phyloP scores from a whole-genome alignment of 2,888 invertebrate genomes.

The Trachelus stipa region DNA sequence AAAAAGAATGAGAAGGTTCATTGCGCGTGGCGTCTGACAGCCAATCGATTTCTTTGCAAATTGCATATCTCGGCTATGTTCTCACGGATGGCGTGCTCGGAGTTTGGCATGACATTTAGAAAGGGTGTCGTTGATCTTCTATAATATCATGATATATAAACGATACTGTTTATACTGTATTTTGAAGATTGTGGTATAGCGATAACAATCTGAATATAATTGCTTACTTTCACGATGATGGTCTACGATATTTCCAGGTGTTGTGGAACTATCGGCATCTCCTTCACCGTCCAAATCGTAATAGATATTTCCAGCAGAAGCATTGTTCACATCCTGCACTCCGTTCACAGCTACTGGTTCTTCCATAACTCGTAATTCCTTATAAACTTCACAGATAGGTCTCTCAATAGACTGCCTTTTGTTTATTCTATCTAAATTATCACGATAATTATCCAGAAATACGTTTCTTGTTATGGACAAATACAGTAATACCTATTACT shows the following conservation, averaged over 20 bases:
- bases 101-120: not conserved
- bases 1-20: not conserved
- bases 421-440: not conserved
- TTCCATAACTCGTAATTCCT: conserved; percentile 43
- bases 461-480: not conserved
- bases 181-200: not conserved
- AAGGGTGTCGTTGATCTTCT: not conserved
- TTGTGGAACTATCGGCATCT: conserved; percentile 61
- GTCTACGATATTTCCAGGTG: conserved; percentile 49
- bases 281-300: conserved; percentile 57
- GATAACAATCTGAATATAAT: not conserved
- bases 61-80: not conserved
- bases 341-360: conserved; percentile 50
- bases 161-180: not conserved
- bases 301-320: conserved; percentile 34
- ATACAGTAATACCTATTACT: not conserved
- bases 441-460: not conserved
- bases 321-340: conserved; percentile 44
- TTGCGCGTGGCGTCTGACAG: not conserved
- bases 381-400: not conserved
- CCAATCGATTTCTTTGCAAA: not conserved
- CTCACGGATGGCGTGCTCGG: not conserved
- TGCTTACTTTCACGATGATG: conserved; percentile 57
- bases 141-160: not conserved
- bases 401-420: not conserved